Percentiles rank a stretch among this genome's conserved stretches.
phyloP scores from a whole-genome alignment of 2,113 vertebrate species.

The Callipepla californica region DNA sequence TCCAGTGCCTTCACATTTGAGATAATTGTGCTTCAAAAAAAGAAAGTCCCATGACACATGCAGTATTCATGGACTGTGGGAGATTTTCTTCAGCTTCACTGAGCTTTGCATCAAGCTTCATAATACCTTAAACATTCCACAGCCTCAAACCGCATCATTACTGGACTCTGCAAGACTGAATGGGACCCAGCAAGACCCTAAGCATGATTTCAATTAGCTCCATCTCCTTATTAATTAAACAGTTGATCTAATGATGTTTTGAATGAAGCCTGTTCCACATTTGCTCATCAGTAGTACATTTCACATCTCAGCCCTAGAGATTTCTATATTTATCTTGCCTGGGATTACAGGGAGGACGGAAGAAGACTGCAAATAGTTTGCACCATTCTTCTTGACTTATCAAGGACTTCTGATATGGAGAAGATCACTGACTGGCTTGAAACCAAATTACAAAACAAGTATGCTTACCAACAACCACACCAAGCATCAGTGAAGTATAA shows the following conservation, averaged over 20 bases:
- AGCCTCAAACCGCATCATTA: neutral
- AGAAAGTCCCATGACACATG: neutral
- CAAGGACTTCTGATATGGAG: neutral
- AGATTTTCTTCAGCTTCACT: constrained; percentile 38
- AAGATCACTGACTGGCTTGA: neutral
- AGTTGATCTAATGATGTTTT: neutral
- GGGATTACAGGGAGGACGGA: neutral
- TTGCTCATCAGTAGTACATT: neutral
- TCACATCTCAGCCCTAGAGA: neutral
- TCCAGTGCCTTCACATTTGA: neutral
- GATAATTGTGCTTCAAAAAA: neutral
- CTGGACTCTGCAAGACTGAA: neutral
- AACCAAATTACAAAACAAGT: neutral
- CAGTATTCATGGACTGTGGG: neutral
- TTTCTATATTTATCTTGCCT: constrained; percentile 27
- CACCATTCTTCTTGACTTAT: neutral
- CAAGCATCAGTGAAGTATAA: neutral
- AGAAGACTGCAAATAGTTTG: constrained; percentile 2
- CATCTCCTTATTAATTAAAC: neutral
- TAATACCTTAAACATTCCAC: neutral
- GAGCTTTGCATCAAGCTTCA: neutral
- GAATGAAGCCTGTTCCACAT: neutral
- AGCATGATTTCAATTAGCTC: neutral
- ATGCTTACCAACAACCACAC: neutral
- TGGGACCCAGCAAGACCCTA: neutral